phyloP scores from a whole-genome alignment of 2,113 vertebrate genomes.

The Lanius collurio region DNA sequence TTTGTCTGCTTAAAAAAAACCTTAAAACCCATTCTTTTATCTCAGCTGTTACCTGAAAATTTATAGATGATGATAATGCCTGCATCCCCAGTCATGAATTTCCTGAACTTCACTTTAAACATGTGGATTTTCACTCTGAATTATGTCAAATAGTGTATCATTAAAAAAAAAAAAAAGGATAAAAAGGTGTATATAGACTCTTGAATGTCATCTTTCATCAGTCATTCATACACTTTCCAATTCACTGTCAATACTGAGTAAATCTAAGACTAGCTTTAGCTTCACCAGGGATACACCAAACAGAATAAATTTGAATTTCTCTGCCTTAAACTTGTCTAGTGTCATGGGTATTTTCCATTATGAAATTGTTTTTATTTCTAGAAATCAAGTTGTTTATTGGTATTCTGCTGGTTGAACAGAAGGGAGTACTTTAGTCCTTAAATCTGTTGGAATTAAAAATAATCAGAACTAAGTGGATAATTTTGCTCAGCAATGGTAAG shows the following conservation, averaged over 20 bases:
- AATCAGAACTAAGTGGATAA: background rate
- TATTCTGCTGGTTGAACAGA: background rate
- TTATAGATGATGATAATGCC: background rate
- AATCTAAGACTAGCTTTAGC: background rate
- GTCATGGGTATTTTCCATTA: background rate
- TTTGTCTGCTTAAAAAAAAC: background rate
- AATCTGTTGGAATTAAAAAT: background rate
- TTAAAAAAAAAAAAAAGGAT: accelerated
- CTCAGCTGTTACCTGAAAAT: background rate
- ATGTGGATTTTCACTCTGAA: background rate
- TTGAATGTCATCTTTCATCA: background rate
- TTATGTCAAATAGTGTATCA: background rate
- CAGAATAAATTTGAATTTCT: background rate
- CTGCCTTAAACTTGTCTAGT: background rate
- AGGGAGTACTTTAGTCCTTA: background rate
- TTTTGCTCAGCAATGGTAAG: background rate
- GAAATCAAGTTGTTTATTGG: background rate
- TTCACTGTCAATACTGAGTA: accelerated
- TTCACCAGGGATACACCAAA: background rate
- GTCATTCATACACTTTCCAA: background rate
- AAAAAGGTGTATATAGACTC: accelerated
- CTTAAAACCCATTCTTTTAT: background rate
- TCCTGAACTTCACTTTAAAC: background rate
- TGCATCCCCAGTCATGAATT: background rate
- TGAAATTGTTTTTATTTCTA: background rate